phyloP scores from a whole-genome alignment of 2,113 vertebrate genomes.

The Nematolebias whitei region DNA sequence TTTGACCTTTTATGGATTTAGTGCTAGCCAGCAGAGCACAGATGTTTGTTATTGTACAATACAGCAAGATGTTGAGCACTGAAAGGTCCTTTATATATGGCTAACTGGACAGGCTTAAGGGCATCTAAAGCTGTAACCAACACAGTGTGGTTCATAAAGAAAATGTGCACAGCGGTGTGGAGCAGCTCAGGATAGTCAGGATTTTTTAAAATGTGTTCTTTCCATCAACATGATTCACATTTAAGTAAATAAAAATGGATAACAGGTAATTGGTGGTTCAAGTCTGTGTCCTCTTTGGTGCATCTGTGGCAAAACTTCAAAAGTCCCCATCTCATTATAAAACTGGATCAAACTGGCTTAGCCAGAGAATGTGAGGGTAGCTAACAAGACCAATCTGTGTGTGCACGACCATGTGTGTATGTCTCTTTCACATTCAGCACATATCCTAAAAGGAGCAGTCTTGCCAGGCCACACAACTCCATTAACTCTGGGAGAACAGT shows the following conservation, averaged over 20 bases:
- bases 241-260: conserved; percentile 25
- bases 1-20: background rate
- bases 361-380: conserved; percentile 65
- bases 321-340: conserved; percentile 70
- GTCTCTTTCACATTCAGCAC: conserved; percentile 66
- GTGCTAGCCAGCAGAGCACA: background rate
- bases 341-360: conserved; percentile 74
- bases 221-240: conserved; percentile 14
- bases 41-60: background rate
- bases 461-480: conserved; percentile 70
- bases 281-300: conserved; percentile 34
- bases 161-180: conserved; percentile 3
- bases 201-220: background rate
- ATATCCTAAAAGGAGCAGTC: conserved; percentile 61
- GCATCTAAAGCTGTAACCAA: conserved; percentile 3
- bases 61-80: background rate
- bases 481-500: conserved; percentile 54
- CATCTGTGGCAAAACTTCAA: conserved; percentile 59
- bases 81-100: background rate
- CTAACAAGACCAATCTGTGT: conserved; percentile 73
- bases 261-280: conserved; percentile 17
- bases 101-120: background rate
- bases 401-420: conserved; percentile 46
- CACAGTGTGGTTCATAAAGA: conserved; percentile 2
- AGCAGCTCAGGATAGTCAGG: conserved; percentile 20